phyloP scores from a whole-genome alignment of 2,113 vertebrate genomes.

The Hiodon alosoides region DNA sequence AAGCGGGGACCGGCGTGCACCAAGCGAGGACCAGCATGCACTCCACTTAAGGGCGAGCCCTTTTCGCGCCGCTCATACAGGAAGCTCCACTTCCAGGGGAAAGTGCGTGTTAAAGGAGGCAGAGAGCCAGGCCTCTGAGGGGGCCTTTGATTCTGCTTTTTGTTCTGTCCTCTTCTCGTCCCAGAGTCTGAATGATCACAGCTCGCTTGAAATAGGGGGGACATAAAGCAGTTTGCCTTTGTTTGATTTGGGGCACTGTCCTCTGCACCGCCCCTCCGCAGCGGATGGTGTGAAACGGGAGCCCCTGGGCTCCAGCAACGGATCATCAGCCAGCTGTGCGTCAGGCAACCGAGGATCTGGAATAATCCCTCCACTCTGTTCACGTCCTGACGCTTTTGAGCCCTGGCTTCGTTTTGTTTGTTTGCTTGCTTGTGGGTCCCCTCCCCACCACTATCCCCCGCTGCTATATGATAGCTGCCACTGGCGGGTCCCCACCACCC shows the following conservation, averaged over 20 bases:
- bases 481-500: conserved; percentile 34
- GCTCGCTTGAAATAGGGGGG: conserved; percentile 42
- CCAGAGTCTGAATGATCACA: conserved; percentile 51
- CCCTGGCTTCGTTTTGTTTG: conserved; percentile 66
- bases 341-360: conserved; percentile 68
- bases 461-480: conserved; percentile 26
- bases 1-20: background rate
- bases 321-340: conserved; percentile 78
- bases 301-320: conserved; percentile 60
- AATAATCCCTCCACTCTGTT: conserved; percentile 72
- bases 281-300: conserved; percentile 55
- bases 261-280: conserved; percentile 50
- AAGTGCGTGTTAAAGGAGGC: too few species aligned
- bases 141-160: conserved; percentile 32
- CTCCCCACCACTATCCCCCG: conserved; percentile 16
- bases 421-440: conserved; percentile 46
- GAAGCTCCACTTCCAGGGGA: too few species aligned
- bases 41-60: too few species aligned
- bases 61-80: too few species aligned
- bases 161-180: conserved; percentile 42
- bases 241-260: conserved; percentile 45
- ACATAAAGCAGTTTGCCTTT: conserved; percentile 50
- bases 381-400: conserved; percentile 50
- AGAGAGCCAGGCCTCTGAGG: conserved; percentile 40
- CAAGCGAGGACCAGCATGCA: too few species aligned